phyloP scores from a whole-genome alignment of 2,113 vertebrate genomes.

The Globicephala melas region DNA sequence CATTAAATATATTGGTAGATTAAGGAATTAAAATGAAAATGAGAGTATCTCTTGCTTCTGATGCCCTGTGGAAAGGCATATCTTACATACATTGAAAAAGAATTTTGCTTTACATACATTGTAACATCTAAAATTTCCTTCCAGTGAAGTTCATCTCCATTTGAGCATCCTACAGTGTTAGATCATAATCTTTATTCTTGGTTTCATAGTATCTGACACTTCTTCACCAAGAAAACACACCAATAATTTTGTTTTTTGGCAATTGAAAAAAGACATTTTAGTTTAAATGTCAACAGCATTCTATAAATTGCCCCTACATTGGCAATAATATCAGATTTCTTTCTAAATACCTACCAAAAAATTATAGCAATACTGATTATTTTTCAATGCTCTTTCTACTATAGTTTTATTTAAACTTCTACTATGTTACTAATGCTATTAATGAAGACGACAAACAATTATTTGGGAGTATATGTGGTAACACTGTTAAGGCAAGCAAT shows the following conservation, averaged over 20 bases:
- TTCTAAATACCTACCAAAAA: neutral
- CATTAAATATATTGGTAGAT: neutral
- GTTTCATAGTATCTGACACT: neutral
- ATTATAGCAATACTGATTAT: neutral
- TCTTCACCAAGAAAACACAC: neutral
- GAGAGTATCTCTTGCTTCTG: neutral
- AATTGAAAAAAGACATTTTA: neutral
- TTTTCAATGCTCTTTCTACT: neutral
- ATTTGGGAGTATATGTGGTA: neutral
- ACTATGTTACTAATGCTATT: neutral
- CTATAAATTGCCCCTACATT: neutral
- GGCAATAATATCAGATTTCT: conserved; percentile 33
- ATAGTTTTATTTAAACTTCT: neutral
- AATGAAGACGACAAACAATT: neutral
- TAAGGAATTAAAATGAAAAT: neutral
- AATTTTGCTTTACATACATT: neutral
- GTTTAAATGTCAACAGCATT: neutral
- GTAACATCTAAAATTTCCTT: neutral
- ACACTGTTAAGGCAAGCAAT: neutral
- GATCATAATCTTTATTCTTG: neutral
- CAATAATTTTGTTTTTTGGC: conserved; percentile 19
- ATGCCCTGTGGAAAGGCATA: neutral
- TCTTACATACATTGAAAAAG: neutral
- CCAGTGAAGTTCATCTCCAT: neutral
- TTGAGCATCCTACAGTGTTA: neutral